phyloP scores from a whole-genome alignment of 2,888 invertebrate genomes.

The Dryobota labecula region DNA sequence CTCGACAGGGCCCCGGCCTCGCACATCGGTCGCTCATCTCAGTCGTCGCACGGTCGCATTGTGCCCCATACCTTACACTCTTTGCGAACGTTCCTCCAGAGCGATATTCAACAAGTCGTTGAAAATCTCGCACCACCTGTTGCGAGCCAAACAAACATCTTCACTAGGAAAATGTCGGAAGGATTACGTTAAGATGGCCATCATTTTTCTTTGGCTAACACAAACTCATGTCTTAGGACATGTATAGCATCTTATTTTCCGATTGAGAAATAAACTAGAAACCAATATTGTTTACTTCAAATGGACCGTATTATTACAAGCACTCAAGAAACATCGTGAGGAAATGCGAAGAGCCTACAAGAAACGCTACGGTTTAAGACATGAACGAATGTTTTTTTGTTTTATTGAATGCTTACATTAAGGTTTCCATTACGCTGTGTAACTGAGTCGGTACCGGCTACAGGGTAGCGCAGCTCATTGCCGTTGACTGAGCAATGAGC shows the following conservation, averaged over 20 bases:
- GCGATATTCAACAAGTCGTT: slow-evolving; percentile 53
- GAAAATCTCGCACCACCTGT: slow-evolving; percentile 53
- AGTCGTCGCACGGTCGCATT: slow-evolving; percentile 9
- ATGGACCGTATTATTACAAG: slow-evolving; percentile 35
- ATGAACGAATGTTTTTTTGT: slow-evolving; percentile 12
- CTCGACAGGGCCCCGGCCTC: slow-evolving; percentile 62
- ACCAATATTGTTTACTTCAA: slow-evolving; percentile 49
- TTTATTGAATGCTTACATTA: slow-evolving; percentile 29
- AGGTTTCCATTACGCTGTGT: slow-evolving; percentile 35
- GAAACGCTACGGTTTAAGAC: not conserved
- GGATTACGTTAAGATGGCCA: slow-evolving; percentile 30
- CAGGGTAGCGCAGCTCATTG: slow-evolving; percentile 37
- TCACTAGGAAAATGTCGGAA: slow-evolving; percentile 34
- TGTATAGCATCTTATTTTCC: slow-evolving; percentile 14
- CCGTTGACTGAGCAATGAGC: slow-evolving; percentile 20
- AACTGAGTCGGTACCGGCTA: slow-evolving; percentile 34
- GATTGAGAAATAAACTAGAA: slow-evolving; percentile 33
- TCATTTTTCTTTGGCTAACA: slow-evolving; percentile 31
- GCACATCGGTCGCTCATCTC: slow-evolving; percentile 29
- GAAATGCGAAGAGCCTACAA: not conserved
- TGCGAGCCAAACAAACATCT: slow-evolving; percentile 40
- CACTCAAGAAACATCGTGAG: slow-evolving; percentile 8
- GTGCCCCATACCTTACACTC: slow-evolving; percentile 19
- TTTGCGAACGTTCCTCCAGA: slow-evolving; percentile 27
- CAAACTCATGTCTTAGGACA: slow-evolving; percentile 6